Evolutionary conservation across 2,113 vertebrate genomes (phyloP).

Genomic region (Oostethus manadensis): DNA sequence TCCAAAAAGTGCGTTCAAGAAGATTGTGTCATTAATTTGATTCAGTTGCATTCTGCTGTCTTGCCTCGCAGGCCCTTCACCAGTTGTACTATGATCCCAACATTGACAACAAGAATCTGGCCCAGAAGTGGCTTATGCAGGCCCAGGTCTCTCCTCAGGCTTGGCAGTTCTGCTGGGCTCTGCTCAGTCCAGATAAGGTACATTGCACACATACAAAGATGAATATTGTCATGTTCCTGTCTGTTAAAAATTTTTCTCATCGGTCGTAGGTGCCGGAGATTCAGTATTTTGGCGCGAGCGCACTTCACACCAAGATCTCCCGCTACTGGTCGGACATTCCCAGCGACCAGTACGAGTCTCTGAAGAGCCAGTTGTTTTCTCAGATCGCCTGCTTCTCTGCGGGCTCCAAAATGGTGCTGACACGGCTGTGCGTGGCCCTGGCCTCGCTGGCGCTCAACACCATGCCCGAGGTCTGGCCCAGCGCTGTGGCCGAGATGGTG

Average conservation of each 20-base stretch:
- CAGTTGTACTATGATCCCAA: conserved; percentile 98
- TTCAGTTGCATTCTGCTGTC: neutral
- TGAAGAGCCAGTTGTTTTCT: conserved; percentile 94
- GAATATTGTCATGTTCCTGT: neutral
- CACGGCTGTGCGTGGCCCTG: conserved; percentile 91
- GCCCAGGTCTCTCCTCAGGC: conserved; percentile 97
- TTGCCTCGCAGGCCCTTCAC: conserved; percentile 82
- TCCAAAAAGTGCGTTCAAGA: neutral
- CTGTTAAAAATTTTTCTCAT: neutral
- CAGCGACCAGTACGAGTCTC: conserved; percentile 90
- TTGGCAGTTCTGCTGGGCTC: conserved; percentile 98
- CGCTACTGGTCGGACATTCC: conserved; percentile 98
- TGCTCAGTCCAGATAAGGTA: conserved; percentile 90
- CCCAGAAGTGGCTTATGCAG: conserved; percentile 99
- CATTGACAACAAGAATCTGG: conserved; percentile 99
- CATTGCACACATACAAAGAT: neutral
- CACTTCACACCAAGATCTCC: conserved; percentile 97
- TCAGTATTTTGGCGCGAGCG: conserved; percentile 97
- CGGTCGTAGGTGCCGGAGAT: conserved; percentile 86
- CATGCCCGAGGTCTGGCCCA: conserved; percentile 96
- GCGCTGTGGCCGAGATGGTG: conserved; percentile 94
- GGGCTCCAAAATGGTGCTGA: conserved; percentile 96
- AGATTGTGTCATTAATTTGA: neutral
- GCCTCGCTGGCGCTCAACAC: conserved; percentile 96
- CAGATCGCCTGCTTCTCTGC: conserved; percentile 94